phyloP scores from a whole-genome alignment of 2,797 vertebrate genomes.

The Sciaenops ocellatus region DNA sequence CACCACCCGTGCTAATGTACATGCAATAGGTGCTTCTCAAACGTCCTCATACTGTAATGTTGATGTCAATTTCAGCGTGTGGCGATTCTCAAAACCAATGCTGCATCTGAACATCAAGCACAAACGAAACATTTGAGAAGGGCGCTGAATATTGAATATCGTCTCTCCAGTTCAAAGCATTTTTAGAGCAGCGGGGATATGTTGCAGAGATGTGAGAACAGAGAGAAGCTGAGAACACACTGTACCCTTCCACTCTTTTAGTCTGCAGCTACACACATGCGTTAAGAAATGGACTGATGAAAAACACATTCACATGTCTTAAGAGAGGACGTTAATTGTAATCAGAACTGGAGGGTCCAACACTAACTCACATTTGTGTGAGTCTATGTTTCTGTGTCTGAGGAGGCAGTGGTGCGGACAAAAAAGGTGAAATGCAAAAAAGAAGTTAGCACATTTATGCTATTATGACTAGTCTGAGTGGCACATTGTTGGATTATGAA shows the following conservation, averaged over 20 bases:
- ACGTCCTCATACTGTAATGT: conserved; percentile 13
- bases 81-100: conserved; percentile 18
- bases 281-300: neutral
- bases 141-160: conserved; percentile 63
- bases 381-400: neutral
- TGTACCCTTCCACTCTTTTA: conserved; percentile 33
- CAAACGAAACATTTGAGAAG: conserved; percentile 40
- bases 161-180: conserved; percentile 45
- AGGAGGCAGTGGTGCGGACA: neutral
- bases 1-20: neutral
- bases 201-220: conserved; percentile 43
- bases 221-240: conserved; percentile 42
- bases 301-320: neutral
- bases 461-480: neutral
- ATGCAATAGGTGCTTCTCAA: conserved; percentile 8
- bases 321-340: neutral
- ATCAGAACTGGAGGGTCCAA: neutral
- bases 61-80: conserved; percentile 10
- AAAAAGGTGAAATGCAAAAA: conserved; percentile 5
- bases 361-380: neutral
- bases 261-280: conserved; percentile 17
- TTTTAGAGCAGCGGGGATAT: conserved; percentile 40
- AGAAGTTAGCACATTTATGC: neutral
- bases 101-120: conserved; percentile 30
- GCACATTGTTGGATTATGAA: neutral